phyloP scores from a whole-genome alignment of 2,797 vertebrate species.

The Allobates femoralis region DNA sequence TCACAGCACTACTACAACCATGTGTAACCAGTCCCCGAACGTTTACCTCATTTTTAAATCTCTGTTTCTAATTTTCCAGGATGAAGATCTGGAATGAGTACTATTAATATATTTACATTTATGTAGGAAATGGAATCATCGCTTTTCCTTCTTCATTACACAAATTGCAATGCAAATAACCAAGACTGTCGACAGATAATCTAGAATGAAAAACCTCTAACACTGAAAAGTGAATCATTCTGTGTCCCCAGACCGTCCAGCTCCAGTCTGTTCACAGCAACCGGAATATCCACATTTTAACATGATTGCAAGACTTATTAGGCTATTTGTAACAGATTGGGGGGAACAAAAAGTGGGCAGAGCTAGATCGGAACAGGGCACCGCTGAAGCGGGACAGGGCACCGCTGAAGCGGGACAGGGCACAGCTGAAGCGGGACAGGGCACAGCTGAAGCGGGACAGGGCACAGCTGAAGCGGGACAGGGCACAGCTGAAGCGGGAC shows the following conservation, averaged over 20 bases:
- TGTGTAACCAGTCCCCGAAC: neutral
- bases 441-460: too few relatives aligned
- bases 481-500: too few relatives aligned
- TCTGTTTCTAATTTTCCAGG: neutral
- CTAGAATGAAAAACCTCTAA: neutral
- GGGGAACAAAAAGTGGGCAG: too few relatives aligned
- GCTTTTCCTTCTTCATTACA: neutral
- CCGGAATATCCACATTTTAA: too few relatives aligned
- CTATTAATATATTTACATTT: neutral
- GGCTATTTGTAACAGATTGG: too few relatives aligned
- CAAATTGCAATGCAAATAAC: neutral
- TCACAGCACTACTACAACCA: neutral
- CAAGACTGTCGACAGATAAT: neutral
- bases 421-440: too few relatives aligned
- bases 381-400: too few relatives aligned
- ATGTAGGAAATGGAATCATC: constrained; percentile 4
- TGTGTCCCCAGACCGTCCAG: neutral
- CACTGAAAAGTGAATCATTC: neutral
- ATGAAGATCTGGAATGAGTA: neutral
- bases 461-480: too few relatives aligned
- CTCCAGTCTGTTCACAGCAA: neutral
- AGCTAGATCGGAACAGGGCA: too few relatives aligned
- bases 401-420: too few relatives aligned
- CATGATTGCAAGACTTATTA: too few relatives aligned
- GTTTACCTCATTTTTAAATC: neutral